Percentiles rank a stretch among this genome's conserved stretches.
Conservation (phyloP, 1,140 invertebrate genomes). For the Zaprionus ornatus region DNA sequence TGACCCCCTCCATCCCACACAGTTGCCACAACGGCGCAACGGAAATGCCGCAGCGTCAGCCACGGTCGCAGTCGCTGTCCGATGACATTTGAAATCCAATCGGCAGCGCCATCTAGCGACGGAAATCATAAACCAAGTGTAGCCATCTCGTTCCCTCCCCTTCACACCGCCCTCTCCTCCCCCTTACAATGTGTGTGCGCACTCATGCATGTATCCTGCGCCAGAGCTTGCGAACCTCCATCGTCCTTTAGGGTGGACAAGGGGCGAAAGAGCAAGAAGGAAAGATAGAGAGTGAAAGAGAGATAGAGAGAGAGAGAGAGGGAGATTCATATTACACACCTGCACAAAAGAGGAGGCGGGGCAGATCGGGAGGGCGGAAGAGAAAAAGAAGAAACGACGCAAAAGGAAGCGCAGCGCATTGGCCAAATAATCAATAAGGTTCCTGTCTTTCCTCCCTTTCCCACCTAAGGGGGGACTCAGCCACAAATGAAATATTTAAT, state of each 20-base stretch:
- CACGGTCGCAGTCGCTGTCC: slow-evolving; percentile 26
- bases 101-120: slow-evolving; percentile 54
- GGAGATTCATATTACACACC: slow-evolving; percentile 66
- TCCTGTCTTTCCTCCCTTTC: neutral
- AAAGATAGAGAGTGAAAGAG: neutral
- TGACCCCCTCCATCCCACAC: neutral
- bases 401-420: neutral
- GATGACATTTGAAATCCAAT: slow-evolving; percentile 38
- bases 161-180: neutral
- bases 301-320: neutral
- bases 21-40: slow-evolving; percentile 21
- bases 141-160: slow-evolving; percentile 9
- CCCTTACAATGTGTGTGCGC: slow-evolving; percentile 25
- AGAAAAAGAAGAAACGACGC: neutral
- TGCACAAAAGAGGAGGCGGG: slow-evolving; percentile 23
- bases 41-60: slow-evolving; percentile 47
- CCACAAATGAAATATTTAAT: neutral
- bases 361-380: neutral
- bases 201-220: slow-evolving; percentile 63
- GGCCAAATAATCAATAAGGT: neutral
- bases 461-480: neutral
- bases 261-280: neutral
- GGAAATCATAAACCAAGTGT: slow-evolving; percentile 51
- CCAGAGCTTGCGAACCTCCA: neutral
- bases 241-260: slow-evolving; percentile 30